These are phyloP conservation scores for Choristoneura rosaceana DNA, from an alignment of 2,888 invertebrate genomes.

Conservation along the genomic window DNA sequence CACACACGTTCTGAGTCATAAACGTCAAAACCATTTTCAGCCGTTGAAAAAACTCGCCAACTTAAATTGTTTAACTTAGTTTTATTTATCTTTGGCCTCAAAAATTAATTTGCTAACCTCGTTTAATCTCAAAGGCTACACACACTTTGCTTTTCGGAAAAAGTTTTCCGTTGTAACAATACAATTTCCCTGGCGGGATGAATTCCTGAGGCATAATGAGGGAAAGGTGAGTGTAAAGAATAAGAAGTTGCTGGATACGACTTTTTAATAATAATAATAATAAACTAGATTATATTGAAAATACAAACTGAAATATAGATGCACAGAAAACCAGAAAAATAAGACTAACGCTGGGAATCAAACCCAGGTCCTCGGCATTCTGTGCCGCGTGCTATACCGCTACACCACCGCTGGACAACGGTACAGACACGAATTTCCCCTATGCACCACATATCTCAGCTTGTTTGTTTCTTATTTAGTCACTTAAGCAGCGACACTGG, in stretches of 20 bases:
- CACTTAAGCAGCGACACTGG: no score
- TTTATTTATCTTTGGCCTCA: conserved; percentile 28
- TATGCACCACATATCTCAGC: no score
- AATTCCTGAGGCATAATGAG: conserved; percentile 53
- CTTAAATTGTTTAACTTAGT: conserved; percentile 24
- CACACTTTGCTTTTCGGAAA: conserved; percentile 25
- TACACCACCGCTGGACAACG: no score
- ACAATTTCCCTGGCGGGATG: conserved; percentile 60
- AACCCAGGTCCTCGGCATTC: no score
- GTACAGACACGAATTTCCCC: no score
- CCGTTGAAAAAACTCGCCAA: conserved; percentile 21
- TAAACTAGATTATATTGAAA: no score
- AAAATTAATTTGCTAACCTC: conserved; percentile 29
- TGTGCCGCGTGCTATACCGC: no score
- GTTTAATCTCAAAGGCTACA: conserved; percentile 26
- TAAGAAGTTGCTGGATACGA: background rate
- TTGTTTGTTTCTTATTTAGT: no score
- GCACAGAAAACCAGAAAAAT: no score
- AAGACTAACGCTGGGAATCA: no score
- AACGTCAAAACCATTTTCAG: conserved; percentile 11
- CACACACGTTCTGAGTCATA: background rate
- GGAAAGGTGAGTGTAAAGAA: conserved; percentile 28
- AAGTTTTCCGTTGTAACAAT: conserved; percentile 45
- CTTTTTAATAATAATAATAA: background rate
- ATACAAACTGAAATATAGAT: no score